Percentiles rank a stretch among this genome's conserved stretches.
phyloP scores from a whole-genome alignment of 2,113 vertebrate genomes.

The Campylorhamphus procurvoides region DNA sequence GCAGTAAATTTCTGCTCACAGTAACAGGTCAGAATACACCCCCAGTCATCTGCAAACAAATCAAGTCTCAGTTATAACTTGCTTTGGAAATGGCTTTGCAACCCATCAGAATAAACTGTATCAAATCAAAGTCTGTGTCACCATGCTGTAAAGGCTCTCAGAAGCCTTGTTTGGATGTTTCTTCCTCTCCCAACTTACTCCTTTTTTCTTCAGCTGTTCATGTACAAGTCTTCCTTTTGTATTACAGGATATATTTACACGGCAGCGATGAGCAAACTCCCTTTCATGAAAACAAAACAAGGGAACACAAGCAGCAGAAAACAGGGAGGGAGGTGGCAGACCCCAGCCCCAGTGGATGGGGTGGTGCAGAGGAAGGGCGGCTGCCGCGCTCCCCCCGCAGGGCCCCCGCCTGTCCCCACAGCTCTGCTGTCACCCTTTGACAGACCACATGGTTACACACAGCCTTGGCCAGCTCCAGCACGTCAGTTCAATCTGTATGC shows the following conservation, averaged over 20 bases:
- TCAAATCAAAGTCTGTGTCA: not conserved
- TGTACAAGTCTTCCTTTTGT: slow-evolving; percentile 40
- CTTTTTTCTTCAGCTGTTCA: slow-evolving; percentile 28
- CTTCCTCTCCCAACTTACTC: not conserved
- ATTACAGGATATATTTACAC: slow-evolving; percentile 40
- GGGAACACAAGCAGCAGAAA: not conserved
- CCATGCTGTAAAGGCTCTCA: not conserved
- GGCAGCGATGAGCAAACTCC: slow-evolving; percentile 42
- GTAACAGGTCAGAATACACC: not conserved
- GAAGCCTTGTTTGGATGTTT: not conserved
- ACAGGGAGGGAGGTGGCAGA: not conserved
- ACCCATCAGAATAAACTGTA: not conserved
- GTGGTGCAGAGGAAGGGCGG: not conserved
- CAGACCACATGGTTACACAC: not conserved
- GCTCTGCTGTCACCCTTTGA: slow-evolving; percentile 43
- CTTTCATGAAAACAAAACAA: slow-evolving; percentile 43
- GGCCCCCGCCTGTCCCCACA: slow-evolving; percentile 61
- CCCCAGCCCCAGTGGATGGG: not conserved
- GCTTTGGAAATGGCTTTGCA: not conserved
- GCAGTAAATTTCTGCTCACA: not conserved
- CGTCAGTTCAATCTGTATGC: not conserved
- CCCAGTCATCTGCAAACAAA: not conserved
- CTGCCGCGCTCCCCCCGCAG: slow-evolving; percentile 58
- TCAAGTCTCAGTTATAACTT: not conserved
- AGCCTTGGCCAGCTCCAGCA: not conserved